Conservation (phyloP, 2,888 invertebrate genomes). For the Gandaritis pyraliata region DNA sequence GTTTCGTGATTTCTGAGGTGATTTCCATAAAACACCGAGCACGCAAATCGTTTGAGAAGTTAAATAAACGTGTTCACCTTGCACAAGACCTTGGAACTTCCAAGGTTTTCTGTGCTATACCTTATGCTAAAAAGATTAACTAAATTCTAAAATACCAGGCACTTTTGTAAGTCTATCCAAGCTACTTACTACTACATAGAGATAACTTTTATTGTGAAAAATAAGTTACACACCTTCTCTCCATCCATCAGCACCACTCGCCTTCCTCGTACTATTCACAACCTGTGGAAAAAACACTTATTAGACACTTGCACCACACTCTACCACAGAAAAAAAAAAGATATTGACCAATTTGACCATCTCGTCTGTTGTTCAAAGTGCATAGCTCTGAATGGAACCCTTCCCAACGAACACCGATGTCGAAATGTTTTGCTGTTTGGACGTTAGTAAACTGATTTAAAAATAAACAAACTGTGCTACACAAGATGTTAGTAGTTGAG, state of each 20-base stretch:
- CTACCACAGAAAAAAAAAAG: slow-evolving; percentile 36
- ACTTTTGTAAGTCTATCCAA: not conserved
- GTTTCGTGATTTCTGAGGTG: slow-evolving; percentile 14
- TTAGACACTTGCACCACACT: slow-evolving; percentile 50
- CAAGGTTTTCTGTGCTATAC: not conserved
- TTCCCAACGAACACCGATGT: slow-evolving; percentile 60
- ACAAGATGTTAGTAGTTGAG: slow-evolving; percentile 42
- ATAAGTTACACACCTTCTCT: slow-evolving; percentile 73
- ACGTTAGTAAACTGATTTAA: slow-evolving; percentile 62
- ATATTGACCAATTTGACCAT: slow-evolving; percentile 66
- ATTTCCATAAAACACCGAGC: slow-evolving; percentile 21
- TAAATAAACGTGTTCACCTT: slow-evolving; percentile 29
- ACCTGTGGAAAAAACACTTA: slow-evolving; percentile 72
- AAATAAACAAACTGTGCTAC: slow-evolving; percentile 56
- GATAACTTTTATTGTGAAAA: too few relatives aligned
- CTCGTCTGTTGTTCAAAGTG: slow-evolving; percentile 49
- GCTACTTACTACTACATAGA: too few relatives aligned
- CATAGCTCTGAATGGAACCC: slow-evolving; percentile 53
- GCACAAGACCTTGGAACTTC: slow-evolving; percentile 22
- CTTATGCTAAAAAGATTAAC: not conserved
- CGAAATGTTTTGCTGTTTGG: slow-evolving; percentile 70
- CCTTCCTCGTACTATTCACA: slow-evolving; percentile 88
- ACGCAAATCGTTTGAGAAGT: slow-evolving; percentile 32
- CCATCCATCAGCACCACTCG: slow-evolving; percentile 81
- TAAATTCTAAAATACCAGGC: not conserved